Evolutionary conservation across 2,797 vertebrate species (phyloP).

Genomic region (Lithobates sylvaticus): DNA sequence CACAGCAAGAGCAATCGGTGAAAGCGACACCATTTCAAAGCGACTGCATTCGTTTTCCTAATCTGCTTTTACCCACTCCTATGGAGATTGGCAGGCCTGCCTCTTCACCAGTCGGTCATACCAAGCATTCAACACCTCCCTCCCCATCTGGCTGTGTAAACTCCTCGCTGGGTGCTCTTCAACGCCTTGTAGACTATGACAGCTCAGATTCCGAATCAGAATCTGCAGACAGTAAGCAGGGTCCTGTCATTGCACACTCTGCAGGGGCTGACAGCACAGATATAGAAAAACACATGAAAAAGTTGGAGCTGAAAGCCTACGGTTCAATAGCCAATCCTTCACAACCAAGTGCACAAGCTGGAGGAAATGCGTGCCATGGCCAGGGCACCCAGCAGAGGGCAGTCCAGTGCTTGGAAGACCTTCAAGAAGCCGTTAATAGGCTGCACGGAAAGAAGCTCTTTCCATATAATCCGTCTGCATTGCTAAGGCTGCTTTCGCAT

Average conservation of each 20-base stretch:
- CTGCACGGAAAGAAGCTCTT: conserved; percentile 87
- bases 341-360: background rate
- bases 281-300: background rate
- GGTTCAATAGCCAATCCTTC: conserved; percentile 18
- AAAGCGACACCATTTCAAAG: background rate
- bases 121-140: conserved; percentile 2
- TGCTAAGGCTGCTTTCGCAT: conserved; percentile 84
- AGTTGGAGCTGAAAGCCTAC: background rate
- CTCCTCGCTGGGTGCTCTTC: conserved; percentile 56
- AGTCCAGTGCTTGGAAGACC: conserved; percentile 78
- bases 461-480: conserved; percentile 89
- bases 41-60: background rate
- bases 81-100: conserved; percentile 6
- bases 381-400: conserved; percentile 66
- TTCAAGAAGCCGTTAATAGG: conserved; percentile 80
- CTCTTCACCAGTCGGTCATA: background rate
- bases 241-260: conserved; percentile 5
- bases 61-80: conserved; percentile 46
- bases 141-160: conserved; percentile 23
- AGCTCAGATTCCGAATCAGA: conserved; percentile 87
- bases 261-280: conserved; percentile 34
- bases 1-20: background rate
- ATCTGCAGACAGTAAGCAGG: conserved; percentile 60
- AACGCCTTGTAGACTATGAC: conserved; percentile 86
- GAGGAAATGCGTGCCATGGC: background rate